Evolutionary conservation across 2,797 vertebrate species (phyloP), one percentile per base, ranked within the genome.

Genomic region (Alfaro cultratus): DNA sequence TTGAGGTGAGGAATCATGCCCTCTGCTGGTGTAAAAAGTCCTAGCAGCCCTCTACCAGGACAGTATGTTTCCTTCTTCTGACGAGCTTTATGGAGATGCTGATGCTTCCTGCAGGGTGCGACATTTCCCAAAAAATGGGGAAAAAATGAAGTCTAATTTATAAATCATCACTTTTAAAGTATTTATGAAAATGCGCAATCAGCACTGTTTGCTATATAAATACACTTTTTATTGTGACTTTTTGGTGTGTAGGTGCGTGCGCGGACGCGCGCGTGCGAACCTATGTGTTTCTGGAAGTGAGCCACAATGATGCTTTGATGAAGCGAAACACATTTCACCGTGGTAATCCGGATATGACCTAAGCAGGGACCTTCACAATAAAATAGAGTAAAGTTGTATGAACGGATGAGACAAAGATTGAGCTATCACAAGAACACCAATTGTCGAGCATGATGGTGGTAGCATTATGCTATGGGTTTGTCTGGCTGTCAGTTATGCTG

Each of bases 91-190:
- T 34, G 60, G 31, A 67, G 36, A 41, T 26, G 10, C 64, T 26
- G 36, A 68, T 68, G 1, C 70, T 6, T 83, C 87, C 92, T 82
- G 81, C 84, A 92, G 92, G 64, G 81, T 1, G 88, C 85, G 81
- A 26, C 71, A 86, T 23, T 41, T 12, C 49, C 60, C 73, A 49
- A 1, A 43, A 15, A 77, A 83, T 68, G 41, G 26, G n/a, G 10
- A n/a, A 16, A 11, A 9, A 18, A 43, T 45, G 5, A 39, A 23
- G 21, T 23, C 6, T 68, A 11, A 68, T 41, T 39, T 39, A 23
- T 39, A 68, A 41, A 39, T 67, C 2, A 67, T 39, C 9, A 39
- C 36, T 11, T 39, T 39, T 23, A 8, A 3, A 3, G 13, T 31
- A 9, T 4, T 39, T 23, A 68, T 41, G 36, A 41, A 68, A 68